Conservation (phyloP, 1,140 invertebrate genomes). For the Heliconius himera region DNA sequence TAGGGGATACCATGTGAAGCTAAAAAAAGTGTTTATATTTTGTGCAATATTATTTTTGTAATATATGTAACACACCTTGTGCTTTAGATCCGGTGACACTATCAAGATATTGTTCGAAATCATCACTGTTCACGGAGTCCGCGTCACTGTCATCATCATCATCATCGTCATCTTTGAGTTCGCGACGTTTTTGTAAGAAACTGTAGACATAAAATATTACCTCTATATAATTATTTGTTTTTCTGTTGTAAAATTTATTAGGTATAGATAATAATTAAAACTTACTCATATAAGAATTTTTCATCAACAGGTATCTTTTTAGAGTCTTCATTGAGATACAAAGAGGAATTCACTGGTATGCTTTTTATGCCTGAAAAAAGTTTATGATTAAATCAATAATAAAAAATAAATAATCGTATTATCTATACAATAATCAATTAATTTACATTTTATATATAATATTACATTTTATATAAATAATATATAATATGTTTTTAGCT, state of each 20-base stretch:
- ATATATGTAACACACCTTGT: conserved; percentile 40
- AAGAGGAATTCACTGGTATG: conserved; percentile 85
- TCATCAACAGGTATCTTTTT: conserved; percentile 91
- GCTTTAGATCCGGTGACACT: conserved; percentile 80
- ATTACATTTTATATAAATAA: no score
- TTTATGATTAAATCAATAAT: background rate
- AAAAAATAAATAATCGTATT: no score
- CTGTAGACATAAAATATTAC: conserved; percentile 45
- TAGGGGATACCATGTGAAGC: no score
- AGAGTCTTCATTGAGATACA: conserved; percentile 87
- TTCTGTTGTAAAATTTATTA: no score
- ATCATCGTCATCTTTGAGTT: conserved; percentile 55
- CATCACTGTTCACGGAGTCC: conserved; percentile 93
- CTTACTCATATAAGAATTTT: conserved; percentile 88
- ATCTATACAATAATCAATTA: no score
- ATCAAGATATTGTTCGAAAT: conserved; percentile 93
- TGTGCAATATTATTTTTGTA: no score
- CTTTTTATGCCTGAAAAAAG: conserved; percentile 71
- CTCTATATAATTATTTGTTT: no score
- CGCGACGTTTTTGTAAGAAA: conserved; percentile 80
- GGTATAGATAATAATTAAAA: no score
- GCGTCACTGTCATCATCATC: conserved; percentile 84
- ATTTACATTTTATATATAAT: no score
- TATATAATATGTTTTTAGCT: no score
- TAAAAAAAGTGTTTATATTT: no score